phyloP scores from a whole-genome alignment of 2,113 vertebrate genomes.

The Carettochelys insculpta region DNA sequence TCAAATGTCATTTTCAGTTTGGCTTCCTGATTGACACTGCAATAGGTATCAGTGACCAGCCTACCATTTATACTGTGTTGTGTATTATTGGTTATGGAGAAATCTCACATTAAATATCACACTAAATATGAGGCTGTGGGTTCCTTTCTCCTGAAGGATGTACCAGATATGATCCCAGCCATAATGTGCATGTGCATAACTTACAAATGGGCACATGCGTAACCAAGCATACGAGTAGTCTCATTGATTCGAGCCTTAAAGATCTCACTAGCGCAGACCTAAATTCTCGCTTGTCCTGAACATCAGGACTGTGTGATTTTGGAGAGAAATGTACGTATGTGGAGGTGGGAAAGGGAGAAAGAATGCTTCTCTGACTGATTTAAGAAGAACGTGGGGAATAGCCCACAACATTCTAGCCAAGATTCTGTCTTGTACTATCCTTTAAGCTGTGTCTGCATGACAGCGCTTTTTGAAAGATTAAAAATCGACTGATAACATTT shows the following conservation, averaged over 20 bases:
- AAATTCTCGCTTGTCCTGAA: neutral
- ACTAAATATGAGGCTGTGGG: neutral
- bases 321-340: neutral
- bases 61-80: neutral
- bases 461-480: too few relatives aligned
- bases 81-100: neutral
- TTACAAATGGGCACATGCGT: neutral
- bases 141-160: neutral
- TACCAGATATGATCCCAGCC: neutral
- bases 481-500: too few relatives aligned
- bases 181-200: too few relatives aligned
- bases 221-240: neutral
- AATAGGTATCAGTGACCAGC: neutral
- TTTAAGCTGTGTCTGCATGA: too few relatives aligned
- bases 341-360: neutral
- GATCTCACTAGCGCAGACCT: neutral
- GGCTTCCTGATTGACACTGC: neutral
- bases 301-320: neutral
- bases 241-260: neutral
- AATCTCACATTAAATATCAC: neutral
- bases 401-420: neutral
- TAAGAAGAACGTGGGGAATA: neutral
- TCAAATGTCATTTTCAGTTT: neutral
- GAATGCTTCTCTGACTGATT: neutral
- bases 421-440: neutral